Percentiles rank a stretch among this genome's conserved stretches.
These are phyloP conservation scores for Gallinago paraguaiae DNA, from an alignment of 2,113 vertebrate genomes.

Conservation along the genomic window DNA sequence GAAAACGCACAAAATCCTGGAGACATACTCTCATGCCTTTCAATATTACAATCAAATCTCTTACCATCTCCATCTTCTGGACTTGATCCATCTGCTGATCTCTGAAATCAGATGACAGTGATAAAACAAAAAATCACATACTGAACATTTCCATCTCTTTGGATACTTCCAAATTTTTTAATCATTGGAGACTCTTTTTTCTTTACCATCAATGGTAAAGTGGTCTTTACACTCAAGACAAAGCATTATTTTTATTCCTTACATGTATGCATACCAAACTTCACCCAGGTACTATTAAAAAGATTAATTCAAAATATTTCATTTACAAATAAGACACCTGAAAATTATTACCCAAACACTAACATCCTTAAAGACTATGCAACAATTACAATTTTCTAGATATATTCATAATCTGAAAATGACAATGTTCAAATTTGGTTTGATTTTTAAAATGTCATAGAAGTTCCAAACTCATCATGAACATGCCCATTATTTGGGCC, in stretches of 20 bases:
- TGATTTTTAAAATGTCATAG: neutral
- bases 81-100: conserved; percentile 92
- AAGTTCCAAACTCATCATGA: neutral
- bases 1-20: neutral
- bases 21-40: rapidly evolving
- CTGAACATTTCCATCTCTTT: neutral
- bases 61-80: conserved; percentile 96
- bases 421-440: neutral
- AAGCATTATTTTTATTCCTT: neutral
- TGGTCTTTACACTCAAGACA: neutral
- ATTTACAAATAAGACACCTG: neutral
- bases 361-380: neutral
- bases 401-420: neutral
- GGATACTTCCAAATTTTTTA: neutral
- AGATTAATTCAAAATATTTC: neutral
- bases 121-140: neutral
- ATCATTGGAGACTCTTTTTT: neutral
- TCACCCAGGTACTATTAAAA: neutral
- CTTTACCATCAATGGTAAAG: neutral
- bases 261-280: neutral
- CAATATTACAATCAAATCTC: neutral
- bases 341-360: neutral
- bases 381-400: neutral
- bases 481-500: neutral
- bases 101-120: conserved; percentile 78